Percentiles rank a stretch among this genome's conserved stretches.
Evolutionary conservation across 1,140 invertebrate species (phyloP).

Genomic region (Drosophila bifasciata): DNA sequence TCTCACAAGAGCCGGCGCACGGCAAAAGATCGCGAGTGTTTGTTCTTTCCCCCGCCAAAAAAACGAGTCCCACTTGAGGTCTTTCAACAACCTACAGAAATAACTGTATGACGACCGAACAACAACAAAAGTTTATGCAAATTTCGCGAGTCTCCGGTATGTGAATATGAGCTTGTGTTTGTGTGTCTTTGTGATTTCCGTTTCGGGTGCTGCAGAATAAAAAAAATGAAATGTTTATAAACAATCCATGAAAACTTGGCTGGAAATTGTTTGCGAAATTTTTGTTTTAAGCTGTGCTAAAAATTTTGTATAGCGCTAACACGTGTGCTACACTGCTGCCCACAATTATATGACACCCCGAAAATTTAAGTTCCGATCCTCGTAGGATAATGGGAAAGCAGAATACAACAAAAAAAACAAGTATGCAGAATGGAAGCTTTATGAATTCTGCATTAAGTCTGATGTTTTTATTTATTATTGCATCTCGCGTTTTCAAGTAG

Average conservation of each 20-base stretch:
- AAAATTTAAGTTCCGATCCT: too few relatives aligned
- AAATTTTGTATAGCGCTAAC: conserved; percentile 11
- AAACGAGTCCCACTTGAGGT: conserved; percentile 10
- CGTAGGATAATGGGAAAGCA: too few relatives aligned
- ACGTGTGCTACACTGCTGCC: too few relatives aligned
- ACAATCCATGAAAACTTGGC: conserved; percentile 37
- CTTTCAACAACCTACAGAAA: conserved; percentile 33
- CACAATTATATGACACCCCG: too few relatives aligned
- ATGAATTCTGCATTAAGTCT: too few relatives aligned
- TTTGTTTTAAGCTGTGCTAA: conserved; percentile 18
- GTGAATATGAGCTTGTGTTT: conserved; percentile 21
- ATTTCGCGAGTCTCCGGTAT: conserved; percentile 33
- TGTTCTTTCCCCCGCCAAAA: conserved; percentile 17
- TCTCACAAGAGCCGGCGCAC: conserved; percentile 47
- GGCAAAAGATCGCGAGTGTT: conserved; percentile 39
- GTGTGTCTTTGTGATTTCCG: conserved; percentile 53
- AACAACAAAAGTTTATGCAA: conserved; percentile 57
- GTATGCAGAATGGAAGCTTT: too few relatives aligned
- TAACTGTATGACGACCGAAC: conserved; percentile 31
- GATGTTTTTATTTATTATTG: too few relatives aligned
- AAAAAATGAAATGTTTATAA: conserved; percentile 51
- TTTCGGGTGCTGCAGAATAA: conserved; percentile 4
- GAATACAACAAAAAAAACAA: too few relatives aligned
- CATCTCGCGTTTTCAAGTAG: too few relatives aligned
- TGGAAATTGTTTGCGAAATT: conserved; percentile 38